Conservation (phyloP, 2,797 vertebrate species). For the Lutjanus campechanus region DNA sequence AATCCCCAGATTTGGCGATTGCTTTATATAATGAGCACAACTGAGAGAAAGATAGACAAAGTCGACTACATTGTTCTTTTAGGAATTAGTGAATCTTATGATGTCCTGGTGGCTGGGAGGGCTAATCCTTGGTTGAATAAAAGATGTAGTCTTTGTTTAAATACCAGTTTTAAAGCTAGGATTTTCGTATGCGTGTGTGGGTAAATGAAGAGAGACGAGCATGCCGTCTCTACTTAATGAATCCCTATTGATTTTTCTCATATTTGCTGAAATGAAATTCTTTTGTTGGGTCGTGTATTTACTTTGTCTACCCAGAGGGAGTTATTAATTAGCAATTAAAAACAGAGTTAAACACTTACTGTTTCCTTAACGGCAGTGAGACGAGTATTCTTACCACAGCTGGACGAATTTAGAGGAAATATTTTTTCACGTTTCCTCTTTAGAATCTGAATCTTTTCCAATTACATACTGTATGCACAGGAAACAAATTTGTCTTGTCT, state of each 20-base stretch:
- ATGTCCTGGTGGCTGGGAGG: not conserved
- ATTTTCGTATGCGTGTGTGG: not conserved
- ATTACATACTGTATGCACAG: too few relatives aligned
- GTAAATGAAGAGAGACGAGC: not conserved
- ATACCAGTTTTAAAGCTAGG: slow-evolving; percentile 27
- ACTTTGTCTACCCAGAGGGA: slow-evolving; percentile 12
- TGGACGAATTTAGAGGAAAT: not conserved
- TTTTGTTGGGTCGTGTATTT: slow-evolving; percentile 40
- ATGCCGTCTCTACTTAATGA: slow-evolving; percentile 37
- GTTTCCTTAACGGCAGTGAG: not conserved
- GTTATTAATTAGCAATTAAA: slow-evolving; percentile 36
- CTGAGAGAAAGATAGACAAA: slow-evolving; percentile 39
- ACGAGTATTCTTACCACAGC: not conserved
- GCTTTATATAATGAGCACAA: slow-evolving; percentile 61
- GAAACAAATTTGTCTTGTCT: too few relatives aligned
- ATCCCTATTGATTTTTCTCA: slow-evolving; percentile 28
- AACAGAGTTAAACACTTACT: not conserved
- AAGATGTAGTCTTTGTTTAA: slow-evolving; percentile 31
- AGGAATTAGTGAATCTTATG: slow-evolving; percentile 27
- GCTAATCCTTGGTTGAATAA: slow-evolving; percentile 40
- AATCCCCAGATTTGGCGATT: slow-evolving; percentile 54
- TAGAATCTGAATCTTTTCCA: too few relatives aligned
- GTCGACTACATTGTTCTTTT: slow-evolving; percentile 23
- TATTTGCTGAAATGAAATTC: slow-evolving; percentile 40
- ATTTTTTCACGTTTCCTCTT: too few relatives aligned